Base-by-base conservation (phyloP, 2,888 invertebrate species). In the Liodrosophila aerea region DNA sequence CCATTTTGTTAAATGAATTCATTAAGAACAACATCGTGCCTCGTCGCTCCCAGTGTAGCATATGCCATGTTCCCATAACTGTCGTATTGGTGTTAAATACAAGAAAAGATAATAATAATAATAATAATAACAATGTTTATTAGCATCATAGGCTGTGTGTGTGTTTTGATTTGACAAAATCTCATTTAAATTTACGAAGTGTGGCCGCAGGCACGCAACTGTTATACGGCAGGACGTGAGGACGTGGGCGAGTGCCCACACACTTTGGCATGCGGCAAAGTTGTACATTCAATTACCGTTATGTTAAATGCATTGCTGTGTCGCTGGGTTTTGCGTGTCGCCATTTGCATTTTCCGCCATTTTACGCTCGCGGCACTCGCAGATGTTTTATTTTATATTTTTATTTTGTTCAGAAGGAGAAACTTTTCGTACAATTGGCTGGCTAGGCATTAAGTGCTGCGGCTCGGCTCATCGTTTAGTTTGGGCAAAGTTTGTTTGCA, bases 271-370 rank as follows among this genome's bases (percentile, higher is more conserved):
- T 18, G 22, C n/a, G 31, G n/a, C 22, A 37, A 47, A 47, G 18
- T 66, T 41, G 37, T 66, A 37, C 44, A 61, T 53, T 72, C 56
- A 67, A 57, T 67, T 73, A 73, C 52, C 52, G 49, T 49, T 62
- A 39, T 57, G 61, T 49, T 52, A 57, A 69, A 53, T 67, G 69
- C 68, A 69, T 69, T 69, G 52, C 52, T 47, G 62, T 68, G 49
- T 69, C 50, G 46, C 52, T 41, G 40, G 46, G 46, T 41, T 53
- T 60, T 45, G 37, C 41, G 29, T 30, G 27, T 43, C n/a, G 37
- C 16, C 22, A 22, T 22, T 22, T 43, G 56, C 57, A 56, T 44
- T 61, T 37, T 41, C 40, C 52, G 31, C 44, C 34, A 31, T 44
- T 53, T 33, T 22, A 22, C 5, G 37, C 37, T 11, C 13, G 15